These are phyloP conservation scores for Promerops cafer DNA, from an alignment of 2,113 vertebrate genomes.

Conservation along the genomic window DNA sequence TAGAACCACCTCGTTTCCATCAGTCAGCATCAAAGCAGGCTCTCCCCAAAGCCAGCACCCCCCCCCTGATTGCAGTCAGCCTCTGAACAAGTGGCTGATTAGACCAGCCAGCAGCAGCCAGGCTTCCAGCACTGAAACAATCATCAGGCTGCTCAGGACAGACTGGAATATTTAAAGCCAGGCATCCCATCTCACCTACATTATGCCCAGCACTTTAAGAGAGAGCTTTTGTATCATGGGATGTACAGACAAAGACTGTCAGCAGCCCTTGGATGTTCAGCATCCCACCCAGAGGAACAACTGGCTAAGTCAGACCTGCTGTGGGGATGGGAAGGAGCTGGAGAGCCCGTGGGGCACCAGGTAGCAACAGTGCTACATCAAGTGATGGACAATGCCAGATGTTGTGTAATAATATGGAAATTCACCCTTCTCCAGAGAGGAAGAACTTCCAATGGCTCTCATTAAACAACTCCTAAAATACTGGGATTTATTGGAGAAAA, in stretches of 20 bases:
- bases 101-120: background rate
- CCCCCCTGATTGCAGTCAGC: background rate
- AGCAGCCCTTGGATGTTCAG: background rate
- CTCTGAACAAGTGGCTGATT: background rate
- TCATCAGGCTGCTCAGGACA: background rate
- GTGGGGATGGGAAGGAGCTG: background rate
- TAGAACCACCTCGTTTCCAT: background rate
- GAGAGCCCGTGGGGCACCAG: background rate
- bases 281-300: rapidly evolving
- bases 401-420: background rate
- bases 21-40: background rate
- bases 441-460: background rate
- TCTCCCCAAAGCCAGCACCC: background rate
- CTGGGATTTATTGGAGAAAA: background rate
- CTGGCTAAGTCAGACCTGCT: background rate
- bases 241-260: background rate
- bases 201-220: background rate
- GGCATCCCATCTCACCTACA: background rate
- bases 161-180: background rate
- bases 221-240: background rate
- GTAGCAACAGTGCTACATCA: background rate
- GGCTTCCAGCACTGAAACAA: background rate
- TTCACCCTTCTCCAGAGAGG: background rate
- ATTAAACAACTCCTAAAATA: background rate
- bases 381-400: background rate